A percentile compares a stretch with the other conserved stretches of the same genome.
Conservation (phyloP, 2,113 vertebrate genomes). For the Pyxicephalus adspersus region DNA sequence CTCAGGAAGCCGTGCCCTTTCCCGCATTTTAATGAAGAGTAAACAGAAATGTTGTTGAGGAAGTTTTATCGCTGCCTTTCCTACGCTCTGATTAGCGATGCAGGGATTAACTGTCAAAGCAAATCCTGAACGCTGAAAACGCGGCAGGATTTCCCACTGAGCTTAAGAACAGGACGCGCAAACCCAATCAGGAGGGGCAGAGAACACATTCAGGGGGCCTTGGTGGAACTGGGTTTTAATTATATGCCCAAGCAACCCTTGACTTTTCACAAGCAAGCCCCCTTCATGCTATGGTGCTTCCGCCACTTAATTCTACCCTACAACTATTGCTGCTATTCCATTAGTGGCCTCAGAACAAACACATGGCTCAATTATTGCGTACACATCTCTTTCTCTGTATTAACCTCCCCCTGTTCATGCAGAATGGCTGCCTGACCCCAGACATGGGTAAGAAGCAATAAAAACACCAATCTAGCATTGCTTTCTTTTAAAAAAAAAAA, state of each 20-base stretch:
- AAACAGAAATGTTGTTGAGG: no score
- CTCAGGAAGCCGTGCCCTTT: no score
- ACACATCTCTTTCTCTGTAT: not conserved
- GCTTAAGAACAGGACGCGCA: not conserved
- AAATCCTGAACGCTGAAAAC: not conserved
- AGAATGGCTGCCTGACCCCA: not conserved
- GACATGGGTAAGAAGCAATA: no score
- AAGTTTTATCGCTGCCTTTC: not conserved
- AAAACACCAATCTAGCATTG: no score
- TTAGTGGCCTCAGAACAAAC: conserved; percentile 9
- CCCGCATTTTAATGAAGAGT: no score
- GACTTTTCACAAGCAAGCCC: conserved; percentile 31
- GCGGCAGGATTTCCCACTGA: conserved; percentile 12
- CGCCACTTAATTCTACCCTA: conserved; percentile 40
- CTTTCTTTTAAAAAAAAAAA: no score
- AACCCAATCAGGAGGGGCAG: not conserved
- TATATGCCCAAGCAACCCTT: conserved; percentile 39
- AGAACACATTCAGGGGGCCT: conserved; percentile 4
- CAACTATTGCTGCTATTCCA: conserved; percentile 32
- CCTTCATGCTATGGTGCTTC: conserved; percentile 30
- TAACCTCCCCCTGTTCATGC: conserved; percentile 9
- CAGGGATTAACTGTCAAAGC: not conserved
- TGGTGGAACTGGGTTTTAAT: conserved; percentile 35
- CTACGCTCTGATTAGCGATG: not conserved
- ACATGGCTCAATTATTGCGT: conserved; percentile 7